Percentiles rank a stretch among this genome's conserved stretches.
phyloP scores from a whole-genome alignment of 2,113 vertebrate species.

The Caloenas nicobarica region DNA sequence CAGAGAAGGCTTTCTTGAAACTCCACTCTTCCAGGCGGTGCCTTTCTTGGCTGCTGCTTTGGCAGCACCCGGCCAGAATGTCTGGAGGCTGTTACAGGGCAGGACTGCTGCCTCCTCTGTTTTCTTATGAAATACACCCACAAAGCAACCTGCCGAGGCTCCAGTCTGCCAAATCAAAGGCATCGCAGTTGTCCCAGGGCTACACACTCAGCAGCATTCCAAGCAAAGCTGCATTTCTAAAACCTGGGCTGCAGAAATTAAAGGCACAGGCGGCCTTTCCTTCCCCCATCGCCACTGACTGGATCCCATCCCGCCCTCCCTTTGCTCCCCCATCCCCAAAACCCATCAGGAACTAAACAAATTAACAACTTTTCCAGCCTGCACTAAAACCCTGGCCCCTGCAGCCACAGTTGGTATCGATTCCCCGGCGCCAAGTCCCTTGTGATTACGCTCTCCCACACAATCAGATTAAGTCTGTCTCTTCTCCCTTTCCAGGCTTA shows the following conservation, averaged over 20 bases:
- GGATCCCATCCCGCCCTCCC: background rate
- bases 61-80: conserved; percentile 55
- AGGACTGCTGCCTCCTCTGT: conserved; percentile 63
- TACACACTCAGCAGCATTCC: conserved; percentile 63
- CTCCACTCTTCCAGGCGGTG: conserved; percentile 49
- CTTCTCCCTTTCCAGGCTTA: background rate
- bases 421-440: background rate
- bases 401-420: background rate
- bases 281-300: background rate
- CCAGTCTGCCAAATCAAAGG: conserved; percentile 68
- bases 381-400: background rate
- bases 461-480: background rate
- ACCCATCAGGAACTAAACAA: background rate
- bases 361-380: background rate
- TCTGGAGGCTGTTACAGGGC: conserved; percentile 65
- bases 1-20: conserved; percentile 49
- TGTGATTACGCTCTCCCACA: background rate
- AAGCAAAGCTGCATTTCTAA: conserved; percentile 38
- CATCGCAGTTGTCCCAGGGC: conserved; percentile 56
- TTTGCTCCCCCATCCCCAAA: background rate
- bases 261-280: conserved; percentile 17
- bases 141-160: conserved; percentile 50
- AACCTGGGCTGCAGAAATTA: conserved; percentile 38
- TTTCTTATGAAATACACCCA: conserved; percentile 67
- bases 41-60: conserved; percentile 60